These are phyloP conservation scores for Melopsittacus undulatus DNA, from an alignment of 2,797 vertebrate species.

Conservation along the genomic window DNA sequence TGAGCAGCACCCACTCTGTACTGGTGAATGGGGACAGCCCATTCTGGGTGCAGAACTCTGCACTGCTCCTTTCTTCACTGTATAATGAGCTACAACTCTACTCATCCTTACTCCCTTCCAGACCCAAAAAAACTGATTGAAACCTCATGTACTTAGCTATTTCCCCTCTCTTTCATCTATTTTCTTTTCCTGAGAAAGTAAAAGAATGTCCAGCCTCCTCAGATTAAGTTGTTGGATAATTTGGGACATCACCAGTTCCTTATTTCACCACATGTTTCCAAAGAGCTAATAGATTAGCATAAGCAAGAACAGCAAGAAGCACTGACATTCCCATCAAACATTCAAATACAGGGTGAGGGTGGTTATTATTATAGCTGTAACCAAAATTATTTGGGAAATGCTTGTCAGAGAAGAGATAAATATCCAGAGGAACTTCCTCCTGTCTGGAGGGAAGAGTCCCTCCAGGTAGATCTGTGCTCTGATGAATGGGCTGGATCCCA, in stretches of 20 bases:
- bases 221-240: neutral
- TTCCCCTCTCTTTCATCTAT: neutral
- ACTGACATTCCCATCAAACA: neutral
- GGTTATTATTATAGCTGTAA: neutral
- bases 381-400: neutral
- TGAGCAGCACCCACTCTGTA: neutral
- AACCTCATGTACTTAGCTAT: accelerated
- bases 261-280: neutral
- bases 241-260: neutral
- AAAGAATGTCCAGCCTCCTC: neutral
- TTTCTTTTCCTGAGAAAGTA: neutral
- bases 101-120: neutral
- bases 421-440: neutral
- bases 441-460: neutral
- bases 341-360: neutral
- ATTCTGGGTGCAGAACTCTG: neutral
- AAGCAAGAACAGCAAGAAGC: neutral
- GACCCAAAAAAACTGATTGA: neutral
- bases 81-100: neutral
- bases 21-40: no score
- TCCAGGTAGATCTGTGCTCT: neutral
- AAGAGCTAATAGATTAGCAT: neutral
- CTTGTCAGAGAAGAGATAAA: neutral
- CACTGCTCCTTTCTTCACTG: neutral
- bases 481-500: neutral